Evolutionary conservation across 92 coral and sea anemone species (phyloP), one percentile per base, ranked within the genome.

Genomic region (Muricea muricata): DNA sequence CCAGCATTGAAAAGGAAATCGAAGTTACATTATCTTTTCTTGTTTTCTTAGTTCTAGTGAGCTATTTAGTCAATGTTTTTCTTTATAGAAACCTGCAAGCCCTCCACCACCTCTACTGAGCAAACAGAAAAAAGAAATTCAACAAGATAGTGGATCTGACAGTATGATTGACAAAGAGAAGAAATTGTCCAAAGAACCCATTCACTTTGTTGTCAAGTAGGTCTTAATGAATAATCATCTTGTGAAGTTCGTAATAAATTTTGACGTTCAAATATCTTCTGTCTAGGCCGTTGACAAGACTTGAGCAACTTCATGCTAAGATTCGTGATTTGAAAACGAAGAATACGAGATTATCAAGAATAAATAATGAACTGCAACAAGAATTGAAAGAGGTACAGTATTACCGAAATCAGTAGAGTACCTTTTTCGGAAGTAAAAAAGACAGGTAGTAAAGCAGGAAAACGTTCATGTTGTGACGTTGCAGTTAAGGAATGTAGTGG

Each of bases 121-220:
- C 23, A 4, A 13, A 39, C 69, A 78, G 29, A 78, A 78, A 37
- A 77, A 77, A 23, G 83, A 78, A 2, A 21, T 20, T 32, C 83
- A 56, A 26, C 83, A 78, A 58, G 83, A 78, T 7, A 78, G 70
- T 58, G 83, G 83, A 56, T 78, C 83, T 56, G 83, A 78, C 57
- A 65, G 52, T 12, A 6, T 56, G 70, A 31, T 75, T 29, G 95
- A 92, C 31, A 89, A 91, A 84, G 99, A 96, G 48, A 90, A 94
- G 76, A 96, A 92, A 67, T 82, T 90, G 1, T 92, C 92, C 24
- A 96, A 97, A 85, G 97, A 96, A 78, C 99, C 99, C 4, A 97
- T 97, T 55, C 94, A 92, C 88, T 97, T 96, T 58, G 93, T 96
- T 56, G 98, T 96, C 68, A 93, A 94, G 98, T 96, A 48, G 55